These are phyloP conservation scores for Sesamia nonagrioides DNA, from an alignment of 1,140 invertebrate species.

Conservation along the genomic window DNA sequence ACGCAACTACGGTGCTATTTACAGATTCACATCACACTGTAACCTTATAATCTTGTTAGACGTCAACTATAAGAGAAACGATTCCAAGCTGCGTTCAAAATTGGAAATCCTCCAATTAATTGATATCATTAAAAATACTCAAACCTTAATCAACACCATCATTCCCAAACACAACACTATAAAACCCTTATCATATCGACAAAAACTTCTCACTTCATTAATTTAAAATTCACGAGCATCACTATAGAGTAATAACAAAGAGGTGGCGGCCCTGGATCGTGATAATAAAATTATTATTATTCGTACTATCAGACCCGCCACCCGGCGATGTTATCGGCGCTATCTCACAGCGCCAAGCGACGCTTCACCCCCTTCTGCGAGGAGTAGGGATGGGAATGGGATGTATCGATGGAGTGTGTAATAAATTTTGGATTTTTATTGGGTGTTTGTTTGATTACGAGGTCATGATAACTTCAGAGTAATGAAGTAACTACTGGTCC, in stretches of 20 bases:
- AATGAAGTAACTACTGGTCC: too few relatives aligned
- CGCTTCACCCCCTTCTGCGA: conserved; percentile 81
- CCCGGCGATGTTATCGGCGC: conserved; percentile 81
- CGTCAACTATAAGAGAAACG: too few relatives aligned
- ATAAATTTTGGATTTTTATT: conserved; percentile 30
- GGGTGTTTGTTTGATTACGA: neutral
- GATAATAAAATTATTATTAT: conserved; percentile 87
- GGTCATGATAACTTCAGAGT: too few relatives aligned
- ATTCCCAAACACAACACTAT: neutral
- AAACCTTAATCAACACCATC: too few relatives aligned
- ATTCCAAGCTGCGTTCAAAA: too few relatives aligned
- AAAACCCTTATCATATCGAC: neutral
- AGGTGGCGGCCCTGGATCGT: conserved; percentile 75
- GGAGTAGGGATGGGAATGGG: conserved; percentile 56
- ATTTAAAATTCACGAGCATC: conserved; percentile 28
- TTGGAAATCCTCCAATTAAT: too few relatives aligned
- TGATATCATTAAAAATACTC: too few relatives aligned
- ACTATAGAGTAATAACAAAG: conserved; percentile 53
- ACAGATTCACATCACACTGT: too few relatives aligned
- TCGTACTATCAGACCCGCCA: conserved; percentile 84
- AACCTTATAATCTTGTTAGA: too few relatives aligned
- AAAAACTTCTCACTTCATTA: conserved; percentile 40
- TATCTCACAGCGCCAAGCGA: conserved; percentile 84
- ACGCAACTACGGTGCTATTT: too few relatives aligned
- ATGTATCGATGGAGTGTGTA: conserved; percentile 59